Conservation (phyloP, 2,797 vertebrate genomes). For the Phalloptychus januarius region DNA sequence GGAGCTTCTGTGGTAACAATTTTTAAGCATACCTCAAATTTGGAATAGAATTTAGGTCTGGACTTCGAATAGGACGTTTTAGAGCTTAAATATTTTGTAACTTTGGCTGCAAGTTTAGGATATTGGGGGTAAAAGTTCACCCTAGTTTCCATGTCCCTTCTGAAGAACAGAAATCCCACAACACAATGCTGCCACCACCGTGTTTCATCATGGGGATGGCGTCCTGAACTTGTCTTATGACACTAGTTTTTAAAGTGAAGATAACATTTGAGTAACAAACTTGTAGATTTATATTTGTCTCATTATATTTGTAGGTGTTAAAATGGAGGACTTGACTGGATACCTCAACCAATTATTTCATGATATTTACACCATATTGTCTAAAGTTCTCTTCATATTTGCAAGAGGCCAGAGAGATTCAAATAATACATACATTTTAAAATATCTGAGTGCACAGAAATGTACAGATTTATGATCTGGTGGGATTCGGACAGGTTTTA, state of each 20-base stretch:
- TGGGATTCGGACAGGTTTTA: background rate
- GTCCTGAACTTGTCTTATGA: background rate
- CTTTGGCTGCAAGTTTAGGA: background rate
- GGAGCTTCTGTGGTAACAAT: background rate
- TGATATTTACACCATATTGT: background rate
- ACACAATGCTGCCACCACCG: background rate
- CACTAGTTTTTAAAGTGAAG: background rate
- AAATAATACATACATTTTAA: background rate
- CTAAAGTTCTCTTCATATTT: background rate
- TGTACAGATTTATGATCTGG: background rate
- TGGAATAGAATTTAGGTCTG: background rate
- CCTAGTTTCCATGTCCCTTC: background rate
- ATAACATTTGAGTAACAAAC: background rate
- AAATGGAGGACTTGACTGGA: background rate
- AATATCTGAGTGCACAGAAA: background rate
- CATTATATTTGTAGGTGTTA: background rate
- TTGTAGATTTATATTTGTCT: background rate
- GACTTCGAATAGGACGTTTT: background rate
- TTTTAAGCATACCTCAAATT: background rate
- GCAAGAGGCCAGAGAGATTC: background rate
- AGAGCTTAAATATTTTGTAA: background rate
- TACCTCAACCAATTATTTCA: background rate
- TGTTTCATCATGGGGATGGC: background rate
- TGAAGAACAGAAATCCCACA: background rate
- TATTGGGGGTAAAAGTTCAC: background rate